Base-by-base conservation (phyloP, 1,140 invertebrate genomes). In the Bombus picipes region DNA sequence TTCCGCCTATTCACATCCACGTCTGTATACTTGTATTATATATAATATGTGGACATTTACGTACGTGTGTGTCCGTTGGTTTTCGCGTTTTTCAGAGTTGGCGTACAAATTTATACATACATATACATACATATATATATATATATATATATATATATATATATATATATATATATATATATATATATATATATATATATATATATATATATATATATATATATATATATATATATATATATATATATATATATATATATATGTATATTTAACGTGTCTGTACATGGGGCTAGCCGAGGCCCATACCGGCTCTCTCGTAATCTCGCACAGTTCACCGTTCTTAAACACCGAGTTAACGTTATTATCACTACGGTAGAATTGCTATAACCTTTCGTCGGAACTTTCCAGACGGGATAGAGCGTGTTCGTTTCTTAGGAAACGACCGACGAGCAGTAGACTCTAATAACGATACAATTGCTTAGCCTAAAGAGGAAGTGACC, bases 311-410 rank as follows among this genome's bases (percentile, higher is more conserved):
- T 86, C 68, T 85, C 75, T 66, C 73, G 73, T 72, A 83, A 89
- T 86, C 76, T 90, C 89, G 81, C 79, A 80, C 88, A 87, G 80
- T 89, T 85, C 88, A 65, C 89, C 89, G 86, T 62, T 83, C 86
- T 90, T 88, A 88, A 90, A 91, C 90, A 91, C 84, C 90, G 87
- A 91, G 78, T 90, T 91, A 88, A 90, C 89, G 83, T 88, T 91
- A 87, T 88, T 88, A 90, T 91, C 90, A 76, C 89, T 90, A 88
- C 90, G 88, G 76, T 84, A 90, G 87, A 90, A 86, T 86, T 73
- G 79, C 87, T 91, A 83, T 47, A 81, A 86, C 81, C 65, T 43
- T 68, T 37, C 81, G 85, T 53, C 74, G 74, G 68, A 78, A 75
- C 39, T 62, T 76, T 47, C n/a, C 43, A 77, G 85, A 68, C 74